Percentiles rank a stretch among this genome's conserved stretches.
Conservation (phyloP, 30 jellyfish, hydroid and myxozoan genomes). For the Aurelia coerulea region DNA sequence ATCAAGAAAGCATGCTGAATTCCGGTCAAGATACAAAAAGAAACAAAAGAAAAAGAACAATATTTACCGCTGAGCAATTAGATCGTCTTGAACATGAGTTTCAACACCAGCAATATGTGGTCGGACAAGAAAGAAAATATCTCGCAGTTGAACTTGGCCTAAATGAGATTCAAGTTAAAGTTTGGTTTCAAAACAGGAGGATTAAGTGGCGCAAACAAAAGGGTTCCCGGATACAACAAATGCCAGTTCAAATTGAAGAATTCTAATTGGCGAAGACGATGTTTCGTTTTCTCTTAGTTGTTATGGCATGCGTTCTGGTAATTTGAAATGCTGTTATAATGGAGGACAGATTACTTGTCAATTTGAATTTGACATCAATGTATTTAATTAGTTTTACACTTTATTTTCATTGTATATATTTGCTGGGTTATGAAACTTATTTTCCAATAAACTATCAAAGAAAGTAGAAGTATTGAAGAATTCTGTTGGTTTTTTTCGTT, state of each 20-base stretch:
- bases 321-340: no score
- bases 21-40: constrained; percentile 43
- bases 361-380: no score
- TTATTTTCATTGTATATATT: no score
- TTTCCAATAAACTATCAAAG: no score
- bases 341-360: no score
- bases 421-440: no score
- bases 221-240: constrained; percentile 55
- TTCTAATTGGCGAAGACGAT: background rate
- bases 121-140: constrained; percentile 97
- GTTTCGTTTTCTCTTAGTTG: no score
- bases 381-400: no score
- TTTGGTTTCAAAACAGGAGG: constrained; percentile 97
- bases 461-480: no score
- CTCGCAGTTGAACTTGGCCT: constrained; percentile 95
- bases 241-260: constrained; percentile 41
- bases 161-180: constrained; percentile 97
- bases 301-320: no score
- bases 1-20: constrained; percentile 24
- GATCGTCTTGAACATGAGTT: constrained; percentile 97
- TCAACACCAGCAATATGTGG: constrained; percentile 98
- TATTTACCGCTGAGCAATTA: constrained; percentile 95
- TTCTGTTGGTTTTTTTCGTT: no score
- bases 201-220: constrained; percentile 97
- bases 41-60: constrained; percentile 94